phyloP scores from a whole-genome alignment of 2,797 vertebrate species.

The Clarias platycephalus region DNA sequence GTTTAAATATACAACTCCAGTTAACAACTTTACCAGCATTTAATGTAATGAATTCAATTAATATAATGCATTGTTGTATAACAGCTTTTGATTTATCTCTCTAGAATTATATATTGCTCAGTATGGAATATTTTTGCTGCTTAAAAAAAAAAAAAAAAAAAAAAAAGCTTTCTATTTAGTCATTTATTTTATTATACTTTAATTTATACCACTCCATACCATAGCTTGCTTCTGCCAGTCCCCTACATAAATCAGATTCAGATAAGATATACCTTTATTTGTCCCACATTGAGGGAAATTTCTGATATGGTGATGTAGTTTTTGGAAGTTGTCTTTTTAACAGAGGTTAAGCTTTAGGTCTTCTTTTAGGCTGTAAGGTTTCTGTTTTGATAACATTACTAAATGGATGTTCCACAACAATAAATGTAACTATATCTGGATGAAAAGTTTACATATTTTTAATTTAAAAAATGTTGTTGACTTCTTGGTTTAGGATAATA shows the following conservation, averaged over 20 bases:
- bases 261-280: too few species aligned
- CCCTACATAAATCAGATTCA: background rate
- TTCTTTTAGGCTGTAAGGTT: background rate
- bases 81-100: too few species aligned
- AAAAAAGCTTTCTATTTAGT: background rate
- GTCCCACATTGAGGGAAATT: too few species aligned
- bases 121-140: background rate
- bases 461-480: background rate
- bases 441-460: background rate
- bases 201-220: too few species aligned
- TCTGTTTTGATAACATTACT: background rate
- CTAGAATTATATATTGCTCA: background rate
- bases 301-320: background rate
- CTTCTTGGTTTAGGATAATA: background rate
- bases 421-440: background rate
- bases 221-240: background rate
- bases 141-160: background rate
- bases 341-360: background rate
- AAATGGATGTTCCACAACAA: background rate
- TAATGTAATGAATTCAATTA: too few species aligned
- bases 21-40: too few species aligned
- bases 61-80: too few species aligned
- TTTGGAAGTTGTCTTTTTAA: background rate
- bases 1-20: too few species aligned
- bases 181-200: background rate